Conservation (phyloP, 1,140 invertebrate species). For the Adoxophyes honmai region DNA sequence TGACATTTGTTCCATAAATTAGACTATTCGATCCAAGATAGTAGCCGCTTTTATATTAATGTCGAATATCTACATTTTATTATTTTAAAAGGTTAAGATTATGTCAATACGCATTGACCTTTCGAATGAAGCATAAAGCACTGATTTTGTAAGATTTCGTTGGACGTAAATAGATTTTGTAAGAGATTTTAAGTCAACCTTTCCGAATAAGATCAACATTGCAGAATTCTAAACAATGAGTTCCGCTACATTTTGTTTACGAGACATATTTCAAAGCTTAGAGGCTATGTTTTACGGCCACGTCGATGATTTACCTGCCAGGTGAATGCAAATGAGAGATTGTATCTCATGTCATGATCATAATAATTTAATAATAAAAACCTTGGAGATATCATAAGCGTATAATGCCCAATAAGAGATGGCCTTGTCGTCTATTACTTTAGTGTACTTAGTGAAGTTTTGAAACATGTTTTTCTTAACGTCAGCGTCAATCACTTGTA, state of each 20-base stretch:
- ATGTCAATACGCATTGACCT: neutral
- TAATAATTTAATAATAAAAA: conserved; percentile 1
- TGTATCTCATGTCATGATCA: conserved; percentile 8
- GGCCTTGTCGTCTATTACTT: neutral
- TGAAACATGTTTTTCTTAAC: too few relatives aligned
- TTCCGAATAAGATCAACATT: conserved; percentile 5
- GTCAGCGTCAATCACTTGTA: too few relatives aligned
- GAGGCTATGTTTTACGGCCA: too few relatives aligned
- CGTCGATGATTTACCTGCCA: conserved; percentile 12
- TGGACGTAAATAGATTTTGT: neutral
- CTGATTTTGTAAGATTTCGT: neutral
- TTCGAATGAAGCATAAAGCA: neutral
- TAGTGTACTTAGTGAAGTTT: too few relatives aligned
- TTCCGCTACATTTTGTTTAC: neutral
- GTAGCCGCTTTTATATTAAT: too few relatives aligned
- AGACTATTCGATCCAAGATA: too few relatives aligned
- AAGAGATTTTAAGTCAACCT: neutral
- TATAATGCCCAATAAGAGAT: neutral
- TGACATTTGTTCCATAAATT: too few relatives aligned
- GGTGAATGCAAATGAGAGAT: conserved; percentile 13
- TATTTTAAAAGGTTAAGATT: too few relatives aligned
- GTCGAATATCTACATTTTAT: too few relatives aligned
- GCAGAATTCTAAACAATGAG: neutral
- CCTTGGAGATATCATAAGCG: neutral
- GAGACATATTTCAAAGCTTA: too few relatives aligned